A percentile compares a stretch with the other conserved stretches of the same genome.
phyloP scores from a whole-genome alignment of 1,140 invertebrate species.

The Spodoptera frugiperda region DNA sequence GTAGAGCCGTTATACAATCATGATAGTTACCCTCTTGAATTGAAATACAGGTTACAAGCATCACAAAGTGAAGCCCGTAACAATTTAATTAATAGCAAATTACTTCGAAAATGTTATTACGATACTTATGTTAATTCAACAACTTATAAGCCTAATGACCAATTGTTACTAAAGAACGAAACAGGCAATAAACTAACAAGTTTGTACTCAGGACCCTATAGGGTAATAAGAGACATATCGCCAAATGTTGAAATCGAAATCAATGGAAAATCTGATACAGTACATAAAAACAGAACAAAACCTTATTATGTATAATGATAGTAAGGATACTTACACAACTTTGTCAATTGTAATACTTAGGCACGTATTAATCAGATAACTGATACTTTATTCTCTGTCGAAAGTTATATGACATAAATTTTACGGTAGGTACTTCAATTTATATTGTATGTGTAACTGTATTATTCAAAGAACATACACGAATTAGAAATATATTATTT shows the following conservation, averaged over 20 bases:
- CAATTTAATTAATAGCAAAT: too few species aligned
- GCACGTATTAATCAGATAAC: too few species aligned
- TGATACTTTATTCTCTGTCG: too few species aligned
- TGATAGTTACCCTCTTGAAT: not conserved
- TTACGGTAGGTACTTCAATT: too few species aligned
- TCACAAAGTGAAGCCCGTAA: not conserved
- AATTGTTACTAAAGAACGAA: not conserved
- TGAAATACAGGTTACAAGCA: not conserved
- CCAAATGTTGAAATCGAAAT: not conserved
- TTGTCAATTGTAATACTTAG: too few species aligned
- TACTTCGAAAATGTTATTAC: not conserved
- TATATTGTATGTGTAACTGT: too few species aligned
- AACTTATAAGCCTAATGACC: not conserved
- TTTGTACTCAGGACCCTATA: not conserved
- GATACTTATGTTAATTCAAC: not conserved
- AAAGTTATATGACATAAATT: too few species aligned
- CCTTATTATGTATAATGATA: not conserved
- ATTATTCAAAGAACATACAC: too few species aligned
- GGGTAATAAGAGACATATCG: not conserved
- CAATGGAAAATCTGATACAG: not conserved
- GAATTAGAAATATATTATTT: too few species aligned
- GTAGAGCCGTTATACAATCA: not conserved
- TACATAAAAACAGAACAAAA: not conserved
- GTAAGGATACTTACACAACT: too few species aligned
- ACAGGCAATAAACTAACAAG: not conserved